phyloP scores from a whole-genome alignment of 2,888 invertebrate species.

The Sinodicranocentrus sp. region DNA sequence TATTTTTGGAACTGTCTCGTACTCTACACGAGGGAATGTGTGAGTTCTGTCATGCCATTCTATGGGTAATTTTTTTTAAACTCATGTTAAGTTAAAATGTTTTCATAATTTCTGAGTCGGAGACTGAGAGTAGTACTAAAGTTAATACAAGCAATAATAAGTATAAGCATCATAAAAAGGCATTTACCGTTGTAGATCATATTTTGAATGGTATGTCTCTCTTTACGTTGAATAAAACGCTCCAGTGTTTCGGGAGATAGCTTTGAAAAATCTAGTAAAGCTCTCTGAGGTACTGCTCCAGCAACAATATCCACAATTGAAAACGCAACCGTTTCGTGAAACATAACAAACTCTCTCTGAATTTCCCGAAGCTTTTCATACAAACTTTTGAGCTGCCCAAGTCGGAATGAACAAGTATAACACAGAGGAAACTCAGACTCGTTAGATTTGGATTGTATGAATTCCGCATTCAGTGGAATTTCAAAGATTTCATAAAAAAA shows the following conservation, averaged over 20 bases:
- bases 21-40: constrained; percentile 29
- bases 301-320: constrained; percentile 72
- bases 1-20: constrained; percentile 39
- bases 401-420: constrained; percentile 66
- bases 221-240: background rate
- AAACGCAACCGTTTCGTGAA: constrained; percentile 70
- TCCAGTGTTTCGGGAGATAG: constrained; percentile 9
- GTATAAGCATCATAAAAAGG: no score
- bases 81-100: background rate
- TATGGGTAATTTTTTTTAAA: background rate
- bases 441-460: constrained; percentile 15
- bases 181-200: constrained; percentile 71
- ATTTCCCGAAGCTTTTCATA: constrained; percentile 60
- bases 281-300: constrained; percentile 46
- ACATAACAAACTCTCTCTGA: constrained; percentile 65
- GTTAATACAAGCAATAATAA: background rate
- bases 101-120: background rate
- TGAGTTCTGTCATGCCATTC: constrained; percentile 40
- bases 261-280: constrained; percentile 43
- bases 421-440: constrained; percentile 57
- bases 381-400: constrained; percentile 68
- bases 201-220: constrained; percentile 65
- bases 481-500: constrained; percentile 59
- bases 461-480: constrained; percentile 41
- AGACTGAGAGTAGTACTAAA: background rate